Percentiles rank a stretch among this genome's conserved stretches.
Conservation (phyloP, 2,888 invertebrate species). For the Tanypteryx hageni region DNA sequence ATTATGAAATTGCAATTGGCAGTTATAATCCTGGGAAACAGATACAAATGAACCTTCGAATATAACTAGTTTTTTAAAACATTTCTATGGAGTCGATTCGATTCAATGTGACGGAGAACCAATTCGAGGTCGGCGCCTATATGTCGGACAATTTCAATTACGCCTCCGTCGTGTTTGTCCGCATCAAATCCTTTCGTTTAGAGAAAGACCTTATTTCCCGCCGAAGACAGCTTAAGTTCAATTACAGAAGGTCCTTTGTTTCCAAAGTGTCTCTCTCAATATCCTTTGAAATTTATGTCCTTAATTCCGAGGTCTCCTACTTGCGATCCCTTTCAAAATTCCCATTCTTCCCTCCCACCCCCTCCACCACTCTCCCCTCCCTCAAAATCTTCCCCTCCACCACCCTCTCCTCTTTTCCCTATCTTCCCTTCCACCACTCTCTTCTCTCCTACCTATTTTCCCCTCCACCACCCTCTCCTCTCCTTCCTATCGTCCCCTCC, state of each 20-base stretch:
- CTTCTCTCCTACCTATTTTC: no score
- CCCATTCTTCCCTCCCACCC: no score
- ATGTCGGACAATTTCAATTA: conserved; percentile 22
- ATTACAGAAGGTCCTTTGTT: conserved; percentile 23
- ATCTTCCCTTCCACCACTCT: not conserved
- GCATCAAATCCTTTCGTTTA: not conserved
- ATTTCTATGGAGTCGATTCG: no score
- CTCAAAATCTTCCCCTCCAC: no score
- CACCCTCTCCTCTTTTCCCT: not conserved
- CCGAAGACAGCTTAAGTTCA: conserved; percentile 23
- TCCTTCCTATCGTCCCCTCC: no score
- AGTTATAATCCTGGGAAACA: not conserved
- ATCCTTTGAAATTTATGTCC: conserved; percentile 32
- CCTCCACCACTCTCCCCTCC: no score
- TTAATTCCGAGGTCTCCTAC: not conserved
- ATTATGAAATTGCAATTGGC: no score
- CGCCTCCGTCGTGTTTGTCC: not conserved
- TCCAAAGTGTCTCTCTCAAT: not conserved
- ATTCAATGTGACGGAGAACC: not conserved
- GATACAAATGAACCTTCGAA: not conserved
- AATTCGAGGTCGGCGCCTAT: not conserved
- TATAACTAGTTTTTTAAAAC: no score
- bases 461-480: no score
- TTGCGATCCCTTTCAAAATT: no score
- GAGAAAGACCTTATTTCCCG: conserved; percentile 1